Base-by-base conservation (phyloP, 2,797 vertebrate genomes). In the Enteromius viviparus region DNA sequence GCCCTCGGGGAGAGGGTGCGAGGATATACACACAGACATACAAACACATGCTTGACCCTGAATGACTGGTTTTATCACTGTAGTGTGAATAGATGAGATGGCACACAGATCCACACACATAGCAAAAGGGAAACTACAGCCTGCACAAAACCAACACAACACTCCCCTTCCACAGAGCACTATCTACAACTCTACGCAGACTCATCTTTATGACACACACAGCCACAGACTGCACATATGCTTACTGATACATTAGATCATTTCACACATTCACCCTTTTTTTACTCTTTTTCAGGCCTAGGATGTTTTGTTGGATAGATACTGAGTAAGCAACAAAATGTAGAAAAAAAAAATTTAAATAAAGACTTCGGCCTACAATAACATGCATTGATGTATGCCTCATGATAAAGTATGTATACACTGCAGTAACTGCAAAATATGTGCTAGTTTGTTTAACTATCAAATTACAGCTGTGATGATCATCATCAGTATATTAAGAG, bases 51-150 rank as follows among this genome's bases (percentile, higher is more conserved):
- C 29, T 69, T 53, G 14, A 76, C 80, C 80, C 70, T 78, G 45
- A 82, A 51, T 62, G 69, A 85, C 86, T 81, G 84, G 85, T 87
- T 82, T 51, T 76, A 83, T 85, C 72, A 75, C 70, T 83, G 80
- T 70, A 32, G 60, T 49, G 72, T 60, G 81, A 72, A 80, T 53
- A 82, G 15, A 78, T 17, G 69, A 26, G 10, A 82, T 34, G 21
- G 77, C 76, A 83, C 68, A 82, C 88, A 87, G 65, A 29, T 58
- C 69, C 75, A 80, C 49, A 60, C 81, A 21, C 78, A 62, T 60
- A 53, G n/a, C 29, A 32, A 66, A 74, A 51, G 26, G 29, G 29
- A 49, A 64, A 64, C 23, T n/a, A 51, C 47, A 55, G 53, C 53
- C 66, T 78, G 53, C 32, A 78, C 72, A 74, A 66, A 51, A 79